Evolutionary conservation across 1,140 invertebrate species (phyloP).

Genomic region (Halictus rubicundus): DNA sequence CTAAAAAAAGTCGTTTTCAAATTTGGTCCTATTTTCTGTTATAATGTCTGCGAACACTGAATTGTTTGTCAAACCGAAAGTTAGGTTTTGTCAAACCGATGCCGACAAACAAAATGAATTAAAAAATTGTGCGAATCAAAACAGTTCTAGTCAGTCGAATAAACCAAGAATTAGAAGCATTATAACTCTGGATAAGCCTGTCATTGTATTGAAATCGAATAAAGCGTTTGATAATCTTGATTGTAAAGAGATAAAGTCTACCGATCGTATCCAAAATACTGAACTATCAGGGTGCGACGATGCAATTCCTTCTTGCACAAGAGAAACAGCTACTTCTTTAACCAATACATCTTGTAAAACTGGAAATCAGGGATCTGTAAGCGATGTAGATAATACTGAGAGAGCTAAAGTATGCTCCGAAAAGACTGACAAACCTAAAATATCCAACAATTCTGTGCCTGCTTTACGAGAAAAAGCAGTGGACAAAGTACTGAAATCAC

Average conservation of each 20-base stretch:
- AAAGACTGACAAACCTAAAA: background rate
- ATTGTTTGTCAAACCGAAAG: conserved; percentile 57
- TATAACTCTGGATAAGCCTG: conserved; percentile 36
- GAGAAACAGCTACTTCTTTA: background rate
- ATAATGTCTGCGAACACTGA: conserved; percentile 27
- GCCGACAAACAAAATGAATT: conserved; percentile 1
- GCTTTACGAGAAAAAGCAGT: background rate
- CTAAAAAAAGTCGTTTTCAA: background rate
- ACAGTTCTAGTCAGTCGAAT: background rate
- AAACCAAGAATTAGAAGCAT: conserved; percentile 57
- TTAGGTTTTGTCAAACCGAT: conserved; percentile 61
- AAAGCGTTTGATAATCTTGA: background rate
- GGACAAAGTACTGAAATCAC: background rate
- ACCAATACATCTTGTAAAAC: background rate
- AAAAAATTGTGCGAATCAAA: background rate
- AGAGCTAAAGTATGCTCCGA: conserved; percentile 24
- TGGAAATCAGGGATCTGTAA: background rate
- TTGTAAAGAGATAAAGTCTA: background rate
- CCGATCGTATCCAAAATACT: background rate
- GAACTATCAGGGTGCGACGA: background rate
- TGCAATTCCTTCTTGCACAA: background rate
- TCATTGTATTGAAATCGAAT: conserved; percentile 49
- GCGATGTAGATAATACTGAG: conserved; percentile 3
- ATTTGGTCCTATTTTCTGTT: background rate
- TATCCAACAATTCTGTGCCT: background rate